Base-by-base conservation (phyloP, 2,113 vertebrate genomes). In the Lagopus leucura region DNA sequence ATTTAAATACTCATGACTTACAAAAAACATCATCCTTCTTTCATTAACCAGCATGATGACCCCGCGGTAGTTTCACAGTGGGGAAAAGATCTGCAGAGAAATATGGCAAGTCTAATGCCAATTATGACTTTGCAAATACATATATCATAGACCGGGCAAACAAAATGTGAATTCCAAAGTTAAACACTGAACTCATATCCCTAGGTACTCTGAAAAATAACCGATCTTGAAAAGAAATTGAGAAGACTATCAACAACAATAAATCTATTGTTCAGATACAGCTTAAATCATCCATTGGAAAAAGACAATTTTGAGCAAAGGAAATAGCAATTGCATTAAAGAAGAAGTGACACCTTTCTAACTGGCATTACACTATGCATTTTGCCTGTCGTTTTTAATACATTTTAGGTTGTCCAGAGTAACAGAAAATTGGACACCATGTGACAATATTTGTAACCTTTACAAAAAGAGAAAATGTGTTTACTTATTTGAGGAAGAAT, bases 211-310 rank as follows among this genome's bases (percentile, higher is more conserved):
- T 69, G 80, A 83, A 90, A 91, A 93, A 83, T 73, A 63, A 93
- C 69, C 64, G 86, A 34, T 86, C 95, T 91, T 88, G 60, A 92
- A 93, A 64, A 70, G 57, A 78, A 92, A 92, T 30, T 3, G 4
- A 94, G 93, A 88, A 90, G 86, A 83, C 82, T 85, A 86, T 81
- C 52, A 17, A 80, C 78, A 91, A 92, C 82, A 93, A 96, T 86
- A 93, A 92, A 91, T 88, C 80, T 72, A 57, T 92, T 90, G 65
- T 93, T 94, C 86, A 92, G 86, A 83, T 60, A 42, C 22, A 13
- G 73, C 24, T 83, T 72, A 88, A 94, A 96, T 93, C 34, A 69
- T 71, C 78, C 76, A 90, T 90, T 88, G 70, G 79, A 81, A 88
- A 55, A 88, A 24, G 20, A 81, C 22, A 3, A 30, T 34, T 86